Evolutionary conservation across 2,888 invertebrate genomes (phyloP).

Genomic region (Xylota segnis): DNA sequence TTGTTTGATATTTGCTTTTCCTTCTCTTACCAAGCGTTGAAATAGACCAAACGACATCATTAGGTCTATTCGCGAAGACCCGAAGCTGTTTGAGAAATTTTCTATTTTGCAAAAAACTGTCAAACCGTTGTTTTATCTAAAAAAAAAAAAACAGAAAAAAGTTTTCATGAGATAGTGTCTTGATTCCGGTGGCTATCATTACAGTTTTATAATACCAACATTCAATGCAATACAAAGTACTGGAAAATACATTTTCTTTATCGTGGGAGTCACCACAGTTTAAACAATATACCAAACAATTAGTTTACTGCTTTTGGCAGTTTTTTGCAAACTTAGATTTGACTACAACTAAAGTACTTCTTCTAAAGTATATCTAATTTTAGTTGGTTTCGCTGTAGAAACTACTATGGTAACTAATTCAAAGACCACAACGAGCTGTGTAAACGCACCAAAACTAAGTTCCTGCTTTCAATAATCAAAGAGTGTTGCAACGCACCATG

Average conservation of each 20-base stretch:
- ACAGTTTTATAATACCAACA: neutral
- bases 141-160: conserved; percentile 9
- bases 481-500: too few relatives aligned
- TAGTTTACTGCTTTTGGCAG: neutral
- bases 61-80: neutral
- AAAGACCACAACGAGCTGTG: too few relatives aligned
- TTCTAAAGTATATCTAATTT: too few relatives aligned
- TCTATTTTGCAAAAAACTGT: conserved; percentile 1
- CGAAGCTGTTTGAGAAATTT: conserved; percentile 16
- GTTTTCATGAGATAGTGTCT: neutral
- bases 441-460: too few relatives aligned
- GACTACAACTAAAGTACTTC: too few relatives aligned
- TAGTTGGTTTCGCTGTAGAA: too few relatives aligned
- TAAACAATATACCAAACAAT: neutral
- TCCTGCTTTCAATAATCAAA: too few relatives aligned
- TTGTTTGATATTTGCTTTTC: neutral
- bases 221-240: conserved; percentile 2
- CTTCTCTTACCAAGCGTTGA: neutral
- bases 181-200: neutral
- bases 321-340: neutral
- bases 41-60: conserved; percentile 1
- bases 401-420: too few relatives aligned
- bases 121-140: conserved; percentile 1
- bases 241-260: neutral
- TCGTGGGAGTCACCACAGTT: neutral